phyloP scores from a whole-genome alignment of 2,888 invertebrate species.

The Dilophus febrilis region DNA sequence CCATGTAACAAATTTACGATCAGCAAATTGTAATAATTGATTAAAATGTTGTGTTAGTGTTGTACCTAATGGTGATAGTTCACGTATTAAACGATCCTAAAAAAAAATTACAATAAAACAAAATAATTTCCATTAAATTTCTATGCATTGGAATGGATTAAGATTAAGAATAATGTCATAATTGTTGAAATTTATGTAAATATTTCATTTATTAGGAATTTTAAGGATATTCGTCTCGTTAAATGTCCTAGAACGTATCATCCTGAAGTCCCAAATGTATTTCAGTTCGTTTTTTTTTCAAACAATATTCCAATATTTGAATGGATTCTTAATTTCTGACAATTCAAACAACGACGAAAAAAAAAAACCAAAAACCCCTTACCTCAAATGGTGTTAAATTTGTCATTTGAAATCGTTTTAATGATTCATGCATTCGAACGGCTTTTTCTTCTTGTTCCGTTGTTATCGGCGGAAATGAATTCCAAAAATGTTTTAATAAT shows the following conservation, averaged over 20 bases:
- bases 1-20: slow-evolving; percentile 74
- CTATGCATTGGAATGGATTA: too few relatives aligned
- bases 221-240: too few relatives aligned
- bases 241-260: too few relatives aligned
- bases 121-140: too few relatives aligned
- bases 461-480: slow-evolving; percentile 71
- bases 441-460: slow-evolving; percentile 60
- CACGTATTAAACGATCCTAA: slow-evolving; percentile 65
- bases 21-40: slow-evolving; percentile 70
- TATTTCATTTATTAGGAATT: too few relatives aligned
- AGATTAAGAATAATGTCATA: too few relatives aligned
- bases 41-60: slow-evolving; percentile 74
- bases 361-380: slow-evolving; percentile 13
- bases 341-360: slow-evolving; percentile 1
- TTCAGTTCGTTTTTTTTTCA: background rate
- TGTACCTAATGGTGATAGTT: slow-evolving; percentile 62
- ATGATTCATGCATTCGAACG: slow-evolving; percentile 73
- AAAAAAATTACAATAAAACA: too few relatives aligned
- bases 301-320: background rate
- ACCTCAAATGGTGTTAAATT: slow-evolving; percentile 77
- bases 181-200: too few relatives aligned
- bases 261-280: too few relatives aligned
- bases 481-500: slow-evolving; percentile 87
- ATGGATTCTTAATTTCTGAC: background rate
- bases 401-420: slow-evolving; percentile 73